Evolutionary conservation across 2,888 invertebrate genomes (phyloP), one percentile per base, ranked within the genome.

Genomic region (Lithophane leautieri): DNA sequence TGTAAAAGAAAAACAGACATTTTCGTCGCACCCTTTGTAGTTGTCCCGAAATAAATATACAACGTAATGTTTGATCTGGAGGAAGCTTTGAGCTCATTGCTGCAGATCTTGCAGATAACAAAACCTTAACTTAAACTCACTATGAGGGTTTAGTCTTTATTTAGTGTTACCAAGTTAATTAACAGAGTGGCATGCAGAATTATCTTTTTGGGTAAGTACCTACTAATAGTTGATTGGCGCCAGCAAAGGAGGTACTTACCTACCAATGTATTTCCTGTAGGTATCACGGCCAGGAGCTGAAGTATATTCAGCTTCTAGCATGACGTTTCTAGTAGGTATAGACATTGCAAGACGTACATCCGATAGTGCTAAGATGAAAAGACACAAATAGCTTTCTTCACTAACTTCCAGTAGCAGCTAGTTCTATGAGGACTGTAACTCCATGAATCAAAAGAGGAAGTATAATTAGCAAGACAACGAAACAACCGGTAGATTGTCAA

Each of bases 41-140:
- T 42, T 19, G 44, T 52, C 58, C 60, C 28, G 60, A 76, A 73
- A 78, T 85, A 87, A 85, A 85, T 62, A 73, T 44, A 19, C 22
- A 22, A 71, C 54, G 67, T 72, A 72, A 83, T 68, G 73, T n/a
- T n/a, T n/a, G n/a, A n/a, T n/a, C n/a, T 16, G 47, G 19, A n/a
- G 14, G 16, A 14, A 47, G 14, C 56, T 56, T 25, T 40, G 66
- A 70, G 63, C 66, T 78, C 72, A 61, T 78, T 82, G 54, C 47
- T 14, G 62, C n/a, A 54, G n/a, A 60, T 63, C 77, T 73, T 25
- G 63, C 60, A 47, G 28, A 50, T 56, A 76, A 65, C 34, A 25
- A 56, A 52, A 34, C 56, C 77, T 62, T 82, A 67, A 76, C 56
- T 78, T 28, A 61, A 65, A 61, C 14, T 82, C 61, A 81, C 65